These are phyloP conservation scores for Coryphaenoides rupestris DNA, from an alignment of 2,113 vertebrate genomes.

Conservation along the genomic window DNA sequence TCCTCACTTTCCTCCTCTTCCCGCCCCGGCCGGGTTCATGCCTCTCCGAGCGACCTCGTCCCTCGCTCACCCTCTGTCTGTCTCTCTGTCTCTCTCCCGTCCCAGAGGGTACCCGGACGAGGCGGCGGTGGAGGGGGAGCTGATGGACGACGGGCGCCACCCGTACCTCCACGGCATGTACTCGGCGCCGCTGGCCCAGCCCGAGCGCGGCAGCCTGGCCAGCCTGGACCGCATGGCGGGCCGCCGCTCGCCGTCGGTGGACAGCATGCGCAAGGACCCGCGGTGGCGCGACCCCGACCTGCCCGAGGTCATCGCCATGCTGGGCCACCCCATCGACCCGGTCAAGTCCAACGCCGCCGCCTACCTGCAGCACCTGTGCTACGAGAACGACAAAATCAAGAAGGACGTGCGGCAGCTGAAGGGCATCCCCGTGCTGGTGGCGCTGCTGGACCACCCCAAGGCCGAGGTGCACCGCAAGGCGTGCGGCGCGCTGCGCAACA, in stretches of 20 bases:
- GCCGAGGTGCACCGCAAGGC: conserved; percentile 94
- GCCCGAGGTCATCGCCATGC: conserved; percentile 91
- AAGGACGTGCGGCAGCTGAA: conserved; percentile 89
- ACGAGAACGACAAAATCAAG: conserved; percentile 92
- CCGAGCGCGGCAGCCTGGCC: conserved; percentile 92
- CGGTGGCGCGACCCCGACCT: conserved; percentile 95
- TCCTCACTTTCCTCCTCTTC: conserved; percentile 4
- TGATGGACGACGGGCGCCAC: conserved; percentile 87
- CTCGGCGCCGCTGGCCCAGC: conserved; percentile 88
- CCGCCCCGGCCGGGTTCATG: no score
- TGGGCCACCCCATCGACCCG: conserved; percentile 91
- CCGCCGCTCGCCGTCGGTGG: conserved; percentile 86
- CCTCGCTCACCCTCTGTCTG: conserved; percentile 29
- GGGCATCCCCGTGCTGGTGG: conserved; percentile 87
- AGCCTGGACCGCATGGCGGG: conserved; percentile 85
- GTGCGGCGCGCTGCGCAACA: conserved; percentile 94
- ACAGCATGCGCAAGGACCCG: conserved; percentile 94
- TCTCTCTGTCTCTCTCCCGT: conserved; percentile 30
- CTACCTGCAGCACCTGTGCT: conserved; percentile 96
- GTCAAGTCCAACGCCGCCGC: conserved; percentile 95
- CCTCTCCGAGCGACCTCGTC: conserved; percentile 18
- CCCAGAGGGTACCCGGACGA: conserved; percentile 88
- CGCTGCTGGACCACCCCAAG: conserved; percentile 87
- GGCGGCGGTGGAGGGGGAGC: conserved; percentile 76
- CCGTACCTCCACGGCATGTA: conserved; percentile 84